Evolutionary conservation across 2,888 invertebrate genomes (phyloP), one percentile per base, ranked within the genome.

Genomic region (Perdita meconis): DNA sequence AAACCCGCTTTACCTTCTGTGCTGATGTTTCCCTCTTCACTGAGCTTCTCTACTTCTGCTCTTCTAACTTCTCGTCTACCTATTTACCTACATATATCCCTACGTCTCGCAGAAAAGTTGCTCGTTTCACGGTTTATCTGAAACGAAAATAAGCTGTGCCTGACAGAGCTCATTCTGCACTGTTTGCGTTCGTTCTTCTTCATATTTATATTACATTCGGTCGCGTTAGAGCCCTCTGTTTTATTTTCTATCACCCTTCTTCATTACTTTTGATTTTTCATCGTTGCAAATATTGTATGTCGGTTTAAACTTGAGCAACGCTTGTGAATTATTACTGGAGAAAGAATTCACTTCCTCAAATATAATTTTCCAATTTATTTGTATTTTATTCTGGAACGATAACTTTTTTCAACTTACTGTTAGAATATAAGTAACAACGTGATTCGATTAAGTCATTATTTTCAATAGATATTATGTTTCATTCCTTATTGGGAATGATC

Each of bases 121-220:
- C 51, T 59, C 36, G 57, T 47, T 55, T 26, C 42, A 24, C 36
- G 51, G 50, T 53, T 76, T 68, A 68, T n/a, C 19, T 47, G 53
- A 36, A 56, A 57, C 60, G 44, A 24, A 51, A 72, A 42, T 40
- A 70, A 59, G n/a, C 44, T 61, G 38, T 40, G 50, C 50, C 22
- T 53, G 56, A 47, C 65, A 61, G 30, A 16, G 19, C 12, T 61
- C 51, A n/a, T 44, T 59, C 63, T 59, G 19, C 44, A 8, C 38
- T 56, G 5, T 22, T 10, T 16, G 22, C 22, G 40, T 50, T 10
- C 38, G 8, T 51, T 57, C 56, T 47, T 19, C 42, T 56, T 57
- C 53, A 26, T 56, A 36, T 60, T 60, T 65, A 40, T 42, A n/a
- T 64, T 40, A 53, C 30, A 16, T 12, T 22, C 6, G 0, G 13